Base-by-base conservation (phyloP, 2,888 invertebrate genomes). In the Panzeria rudis region DNA sequence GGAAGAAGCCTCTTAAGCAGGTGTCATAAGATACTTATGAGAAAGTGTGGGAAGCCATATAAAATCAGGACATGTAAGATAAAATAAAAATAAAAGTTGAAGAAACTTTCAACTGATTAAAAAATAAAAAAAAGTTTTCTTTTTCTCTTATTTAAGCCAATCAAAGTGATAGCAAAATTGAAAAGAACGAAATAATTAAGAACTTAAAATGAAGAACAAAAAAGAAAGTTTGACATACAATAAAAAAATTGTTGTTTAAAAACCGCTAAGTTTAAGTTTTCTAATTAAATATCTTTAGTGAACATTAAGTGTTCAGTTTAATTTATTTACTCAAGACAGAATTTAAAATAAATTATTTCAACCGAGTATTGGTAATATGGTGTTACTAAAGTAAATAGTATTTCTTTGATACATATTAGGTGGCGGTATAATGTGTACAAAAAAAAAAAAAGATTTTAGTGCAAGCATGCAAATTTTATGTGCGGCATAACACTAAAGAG, bases 1-100 rank as follows among this genome's bases (percentile, higher is more conserved):
- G 35, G 54, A 76, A 71, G 76, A 82, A 76, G 76, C 76, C 76
- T 64, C 62, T 82, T 76, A 71, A 72, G 72, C 76, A 83, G 82
- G 71, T 83, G 82, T 77, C 76, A 77, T 82, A 50, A 68, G 71
- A 82, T 82, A 82, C 64, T 71, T 47, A 56, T 76, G 81, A 56
- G 76, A 73, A 64, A 29, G 29, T 76, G 64, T 71, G 71, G 73
- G 73, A 82, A 77, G 71, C 71, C 71, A 9, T 59, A 71, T 8
- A 52, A 68, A 59, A 73, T n/a, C 66, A 83, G 71, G 50, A 66
- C 56, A 71, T 71, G 64, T n/a, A 64, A 54, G 5, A 41, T 5
- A 17, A 41, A 56, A 35, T 15, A 78, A 54, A 47, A 38, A 64
- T 13, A 52, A 61, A 52, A 32, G 0, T 17, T n/a, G 0, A 52